Evolutionary conservation across 2,113 vertebrate species (phyloP).

Genomic region (Panthera tigris): DNA sequence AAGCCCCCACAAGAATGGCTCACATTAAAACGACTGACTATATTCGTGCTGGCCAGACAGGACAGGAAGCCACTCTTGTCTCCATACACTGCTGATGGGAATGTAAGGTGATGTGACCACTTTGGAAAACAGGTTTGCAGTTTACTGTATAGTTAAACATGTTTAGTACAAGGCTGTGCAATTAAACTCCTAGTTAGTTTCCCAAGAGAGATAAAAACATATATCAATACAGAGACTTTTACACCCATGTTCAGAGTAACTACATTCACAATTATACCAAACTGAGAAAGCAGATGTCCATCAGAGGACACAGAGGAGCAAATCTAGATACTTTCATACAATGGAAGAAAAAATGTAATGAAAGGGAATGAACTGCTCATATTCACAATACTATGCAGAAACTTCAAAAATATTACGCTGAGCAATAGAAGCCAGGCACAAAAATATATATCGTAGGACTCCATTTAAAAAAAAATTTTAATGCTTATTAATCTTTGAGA

Average conservation of each 20-base stretch:
- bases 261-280: background rate
- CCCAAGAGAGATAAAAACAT: background rate
- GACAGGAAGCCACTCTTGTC: background rate
- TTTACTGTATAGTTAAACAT: background rate
- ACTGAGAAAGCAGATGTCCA: background rate
- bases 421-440: background rate
- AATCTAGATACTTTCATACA: background rate
- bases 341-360: background rate
- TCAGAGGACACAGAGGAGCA: background rate
- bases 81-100: rapidly evolving
- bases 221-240: background rate
- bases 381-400: background rate
- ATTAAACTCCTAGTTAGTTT: background rate
- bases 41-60: too few species aligned
- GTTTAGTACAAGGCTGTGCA: background rate
- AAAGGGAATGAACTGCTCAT: background rate
- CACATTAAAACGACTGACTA: background rate
- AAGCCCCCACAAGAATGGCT: background rate
- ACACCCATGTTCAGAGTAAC: background rate
- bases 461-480: background rate
- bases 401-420: background rate
- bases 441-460: background rate
- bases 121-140: background rate
- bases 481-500: too few species aligned
- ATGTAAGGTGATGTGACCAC: background rate